Percentiles rank a stretch among this genome's conserved stretches.
These are phyloP conservation scores for Scomberomorus guttatus DNA, from an alignment of 2,797 vertebrate genomes.

Conservation along the genomic window DNA sequence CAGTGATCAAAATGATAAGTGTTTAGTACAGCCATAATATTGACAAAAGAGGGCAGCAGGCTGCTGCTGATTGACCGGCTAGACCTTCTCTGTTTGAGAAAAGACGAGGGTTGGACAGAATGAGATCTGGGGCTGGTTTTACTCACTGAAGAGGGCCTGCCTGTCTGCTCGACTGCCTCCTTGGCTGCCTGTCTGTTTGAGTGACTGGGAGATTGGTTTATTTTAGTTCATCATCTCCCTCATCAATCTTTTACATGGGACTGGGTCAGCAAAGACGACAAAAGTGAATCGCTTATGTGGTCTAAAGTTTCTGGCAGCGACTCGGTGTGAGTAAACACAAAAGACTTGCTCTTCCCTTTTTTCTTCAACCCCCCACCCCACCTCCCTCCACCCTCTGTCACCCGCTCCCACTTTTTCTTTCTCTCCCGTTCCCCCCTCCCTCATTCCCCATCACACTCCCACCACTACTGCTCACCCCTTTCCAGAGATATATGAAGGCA, in stretches of 20 bases:
- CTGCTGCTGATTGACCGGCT: slow-evolving; percentile 73
- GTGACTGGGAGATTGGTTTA: slow-evolving; percentile 82
- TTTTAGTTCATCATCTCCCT: slow-evolving; percentile 83
- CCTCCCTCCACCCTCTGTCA: slow-evolving; percentile 20
- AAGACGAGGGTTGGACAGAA: slow-evolving; percentile 54
- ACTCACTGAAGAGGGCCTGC: slow-evolving; percentile 61
- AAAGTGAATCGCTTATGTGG: slow-evolving; percentile 80
- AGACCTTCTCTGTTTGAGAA: slow-evolving; percentile 7
- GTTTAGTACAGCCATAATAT: slow-evolving; percentile 67
- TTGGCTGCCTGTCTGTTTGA: slow-evolving; percentile 77
- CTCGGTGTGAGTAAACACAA: slow-evolving; percentile 83
- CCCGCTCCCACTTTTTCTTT: slow-evolving; percentile 44
- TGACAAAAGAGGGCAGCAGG: slow-evolving; percentile 85
- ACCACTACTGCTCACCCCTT: slow-evolving; percentile 54
- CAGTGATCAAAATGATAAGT: slow-evolving; percentile 10
- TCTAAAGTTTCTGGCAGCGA: slow-evolving; percentile 81
- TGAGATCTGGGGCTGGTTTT: slow-evolving; percentile 63
- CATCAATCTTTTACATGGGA: slow-evolving; percentile 85
- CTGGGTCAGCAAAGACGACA: slow-evolving; percentile 84
- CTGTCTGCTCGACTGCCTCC: slow-evolving; percentile 60
- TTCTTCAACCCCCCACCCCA: slow-evolving; percentile 31
- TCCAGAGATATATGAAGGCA: slow-evolving; percentile 85
- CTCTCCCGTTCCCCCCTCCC: background rate
- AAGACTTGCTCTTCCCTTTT: slow-evolving; percentile 72
- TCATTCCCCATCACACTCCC: slow-evolving; percentile 52